phyloP scores from a whole-genome alignment of 2,113 vertebrate species.

The Onychostruthus taczanowskii region DNA sequence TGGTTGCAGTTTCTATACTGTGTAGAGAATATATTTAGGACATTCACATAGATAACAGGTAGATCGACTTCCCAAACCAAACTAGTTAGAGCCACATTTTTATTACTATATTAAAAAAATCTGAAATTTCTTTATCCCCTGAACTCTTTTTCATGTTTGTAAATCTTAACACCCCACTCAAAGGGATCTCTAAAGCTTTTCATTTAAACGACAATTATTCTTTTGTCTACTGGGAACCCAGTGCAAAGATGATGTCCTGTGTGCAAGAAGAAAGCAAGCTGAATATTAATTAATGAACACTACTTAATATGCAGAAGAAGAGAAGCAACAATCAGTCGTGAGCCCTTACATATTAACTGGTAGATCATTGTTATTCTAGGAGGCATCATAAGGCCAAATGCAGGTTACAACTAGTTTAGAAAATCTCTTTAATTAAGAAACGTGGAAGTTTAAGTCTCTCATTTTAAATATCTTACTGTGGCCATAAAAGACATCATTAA shows the following conservation, averaged over 20 bases:
- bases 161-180: slow-evolving; percentile 64
- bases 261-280: slow-evolving; percentile 68
- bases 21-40: neutral
- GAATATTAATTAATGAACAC: slow-evolving; percentile 70
- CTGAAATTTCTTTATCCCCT: slow-evolving; percentile 7
- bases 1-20: neutral
- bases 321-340: slow-evolving; percentile 65
- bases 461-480: slow-evolving; percentile 66
- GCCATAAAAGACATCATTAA: slow-evolving; percentile 64
- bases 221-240: slow-evolving; percentile 68
- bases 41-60: neutral
- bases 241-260: slow-evolving; percentile 72
- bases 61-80: slow-evolving; percentile 14
- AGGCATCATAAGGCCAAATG: slow-evolving; percentile 70
- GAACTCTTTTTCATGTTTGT: slow-evolving; percentile 43
- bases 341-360: slow-evolving; percentile 65
- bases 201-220: slow-evolving; percentile 76
- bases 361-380: slow-evolving; percentile 70
- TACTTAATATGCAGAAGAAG: slow-evolving; percentile 70
- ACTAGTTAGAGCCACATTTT: neutral
- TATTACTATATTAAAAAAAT: neutral
- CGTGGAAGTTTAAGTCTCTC: slow-evolving; percentile 69
- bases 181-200: slow-evolving; percentile 71
- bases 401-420: slow-evolving; percentile 71
- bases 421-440: slow-evolving; percentile 73